Base-by-base conservation (phyloP, 1,140 invertebrate species). In the Lepidurus apus region DNA sequence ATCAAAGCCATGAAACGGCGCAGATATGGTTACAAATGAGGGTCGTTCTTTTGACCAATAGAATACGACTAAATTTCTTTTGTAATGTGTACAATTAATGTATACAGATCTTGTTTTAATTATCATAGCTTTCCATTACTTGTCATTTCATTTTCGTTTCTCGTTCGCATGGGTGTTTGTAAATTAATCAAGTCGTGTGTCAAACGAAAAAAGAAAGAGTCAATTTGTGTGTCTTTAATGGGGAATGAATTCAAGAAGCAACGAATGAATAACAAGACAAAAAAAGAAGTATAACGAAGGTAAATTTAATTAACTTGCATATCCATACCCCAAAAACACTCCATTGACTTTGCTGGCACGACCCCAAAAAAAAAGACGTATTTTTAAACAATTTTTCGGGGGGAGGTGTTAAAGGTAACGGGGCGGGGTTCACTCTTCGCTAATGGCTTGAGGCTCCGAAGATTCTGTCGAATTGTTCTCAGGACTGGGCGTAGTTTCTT, bases 1-100 rank as follows among this genome's bases (percentile, higher is more conserved):
- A 34, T 34, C 34, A 34, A 34, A 34, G 34, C 34, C 34, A 34
- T 34, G 26, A 34, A 3, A 34, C 34, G 4, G 34, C 34, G 34
- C 34, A 34, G 34, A 4, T 34, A 34, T 34, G 34, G 34, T 34
- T 34, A 34, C 34, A 34, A 34, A 34, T 4, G 34, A 34, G 34
- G 34, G 34, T 34, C 34, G 4, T 65, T n/a, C 4, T 7, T 21
- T 1, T 17, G 21, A 0, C 53, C 6, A 21, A 13, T 65, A 65
- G 4, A 65, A n/a, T 65, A 21, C 53, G 53, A 65, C 53, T 65
- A 65, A 65, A 65, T 65, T 65, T 21, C 53, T 34, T 65, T 65
- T 65, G 53, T 65, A 65, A 65, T 65, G 53, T 65, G 53, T 65
- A 65, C 53, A 65, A 65, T 65, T 21, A 65, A 65, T 65, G 9